phyloP scores from a whole-genome alignment of 2,888 invertebrate genomes.

The Sceliomorpha sp. region DNA sequence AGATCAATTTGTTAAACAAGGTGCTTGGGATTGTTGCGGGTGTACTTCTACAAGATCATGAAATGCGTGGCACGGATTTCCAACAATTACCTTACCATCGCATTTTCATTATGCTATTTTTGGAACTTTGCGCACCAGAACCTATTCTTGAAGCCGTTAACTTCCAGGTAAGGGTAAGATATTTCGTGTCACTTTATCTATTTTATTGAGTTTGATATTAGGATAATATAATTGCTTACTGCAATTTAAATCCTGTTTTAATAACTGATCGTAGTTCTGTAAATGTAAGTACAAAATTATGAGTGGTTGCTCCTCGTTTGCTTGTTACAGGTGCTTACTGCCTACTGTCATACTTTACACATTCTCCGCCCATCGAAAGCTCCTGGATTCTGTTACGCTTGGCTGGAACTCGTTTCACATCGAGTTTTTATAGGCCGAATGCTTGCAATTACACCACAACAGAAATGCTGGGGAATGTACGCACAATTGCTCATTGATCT shows the following conservation, averaged over 20 bases:
- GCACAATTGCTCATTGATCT: slow-evolving; percentile 97
- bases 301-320: no score
- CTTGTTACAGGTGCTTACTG: slow-evolving; percentile 89
- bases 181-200: no score
- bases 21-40: slow-evolving; percentile 96
- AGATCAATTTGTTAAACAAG: slow-evolving; percentile 98
- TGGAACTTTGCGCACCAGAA: slow-evolving; percentile 97
- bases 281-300: no score
- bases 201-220: no score
- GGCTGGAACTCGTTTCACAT: slow-evolving; percentile 98
- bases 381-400: slow-evolving; percentile 98
- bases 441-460: slow-evolving; percentile 93
- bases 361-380: slow-evolving; percentile 95
- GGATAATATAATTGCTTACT: no score
- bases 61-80: slow-evolving; percentile 92
- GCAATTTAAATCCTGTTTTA: no score
- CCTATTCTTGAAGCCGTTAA: slow-evolving; percentile 96
- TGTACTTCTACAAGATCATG: slow-evolving; percentile 97
- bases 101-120: slow-evolving; percentile 96
- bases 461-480: slow-evolving; percentile 98
- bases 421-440: slow-evolving; percentile 97
- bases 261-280: no score
- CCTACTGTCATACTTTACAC: slow-evolving; percentile 97
- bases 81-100: slow-evolving; percentile 99
- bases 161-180: slow-evolving; percentile 83